Percentiles rank a stretch among this genome's conserved stretches.
Conservation (phyloP, 2,113 vertebrate genomes). For the Herpetotheres cachinnans region DNA sequence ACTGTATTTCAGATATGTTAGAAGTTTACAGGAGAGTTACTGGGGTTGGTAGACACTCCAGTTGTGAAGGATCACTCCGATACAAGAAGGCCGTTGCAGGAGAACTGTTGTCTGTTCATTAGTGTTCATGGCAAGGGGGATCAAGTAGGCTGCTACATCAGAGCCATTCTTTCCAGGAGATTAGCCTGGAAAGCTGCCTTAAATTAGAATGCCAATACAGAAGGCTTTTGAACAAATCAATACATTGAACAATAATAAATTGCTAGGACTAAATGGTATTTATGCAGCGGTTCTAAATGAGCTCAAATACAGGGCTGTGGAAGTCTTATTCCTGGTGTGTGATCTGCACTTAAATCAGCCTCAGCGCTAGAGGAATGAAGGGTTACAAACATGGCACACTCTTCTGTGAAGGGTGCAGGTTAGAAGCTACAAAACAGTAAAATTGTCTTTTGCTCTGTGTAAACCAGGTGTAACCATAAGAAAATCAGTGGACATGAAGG, state of each 20-base stretch:
- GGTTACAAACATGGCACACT: not conserved
- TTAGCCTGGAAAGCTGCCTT: constrained; percentile 10
- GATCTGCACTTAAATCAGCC: not conserved
- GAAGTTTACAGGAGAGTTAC: not conserved
- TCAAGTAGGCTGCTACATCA: not conserved
- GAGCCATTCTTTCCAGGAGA: not conserved
- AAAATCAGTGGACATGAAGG: not conserved
- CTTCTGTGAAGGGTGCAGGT: not conserved
- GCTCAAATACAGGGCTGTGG: not conserved
- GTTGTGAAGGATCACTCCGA: not conserved
- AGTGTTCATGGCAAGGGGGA: not conserved
- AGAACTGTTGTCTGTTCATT: not conserved
- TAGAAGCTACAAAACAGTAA: not conserved
- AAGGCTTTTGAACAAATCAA: constrained; percentile 46
- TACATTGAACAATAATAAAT: constrained; percentile 37
- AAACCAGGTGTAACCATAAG: not conserved
- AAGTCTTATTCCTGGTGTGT: not conserved
- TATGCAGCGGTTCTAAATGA: not conserved
- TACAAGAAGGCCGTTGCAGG: not conserved
- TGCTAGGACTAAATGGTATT: not conserved
- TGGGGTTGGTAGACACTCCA: not conserved
- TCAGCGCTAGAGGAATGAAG: not conserved
- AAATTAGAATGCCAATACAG: constrained; percentile 42
- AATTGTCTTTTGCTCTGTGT: not conserved
- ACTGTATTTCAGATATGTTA: not conserved